phyloP scores from a whole-genome alignment of 1,140 invertebrate species.

The Neocloeon triangulifer region DNA sequence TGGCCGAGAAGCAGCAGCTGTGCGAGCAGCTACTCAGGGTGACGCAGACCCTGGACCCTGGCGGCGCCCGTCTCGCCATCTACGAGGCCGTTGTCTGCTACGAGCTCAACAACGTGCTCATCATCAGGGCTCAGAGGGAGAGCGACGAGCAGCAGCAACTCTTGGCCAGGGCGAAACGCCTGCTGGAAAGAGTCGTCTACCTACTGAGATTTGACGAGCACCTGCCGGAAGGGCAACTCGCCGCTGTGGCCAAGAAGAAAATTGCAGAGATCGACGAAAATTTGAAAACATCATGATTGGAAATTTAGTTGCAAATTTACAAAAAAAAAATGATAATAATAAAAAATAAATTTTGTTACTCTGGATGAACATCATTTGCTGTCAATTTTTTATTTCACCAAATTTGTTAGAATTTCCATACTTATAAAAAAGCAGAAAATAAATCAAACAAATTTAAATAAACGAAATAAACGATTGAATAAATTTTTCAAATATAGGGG shows the following conservation, averaged over 20 bases:
- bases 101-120: slow-evolving; percentile 33
- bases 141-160: background rate
- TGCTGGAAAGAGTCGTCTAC: slow-evolving; percentile 14
- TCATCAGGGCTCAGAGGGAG: slow-evolving; percentile 14
- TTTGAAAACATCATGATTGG: too few relatives aligned
- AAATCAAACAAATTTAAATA: too few relatives aligned
- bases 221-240: background rate
- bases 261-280: too few relatives aligned
- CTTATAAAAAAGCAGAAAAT: too few relatives aligned
- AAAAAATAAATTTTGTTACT: too few relatives aligned
- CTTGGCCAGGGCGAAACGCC: slow-evolving; percentile 9
- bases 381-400: too few relatives aligned
- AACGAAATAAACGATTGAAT: too few relatives aligned
- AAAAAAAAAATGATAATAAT: too few relatives aligned
- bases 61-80: slow-evolving; percentile 37
- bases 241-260: background rate
- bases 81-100: slow-evolving; percentile 46
- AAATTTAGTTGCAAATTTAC: too few relatives aligned
- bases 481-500: too few relatives aligned
- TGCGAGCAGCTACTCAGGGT: slow-evolving; percentile 39
- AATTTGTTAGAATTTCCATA: too few relatives aligned
- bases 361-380: too few relatives aligned
- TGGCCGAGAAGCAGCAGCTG: slow-evolving; percentile 20
- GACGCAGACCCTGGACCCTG: slow-evolving; percentile 39
- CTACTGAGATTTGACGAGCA: slow-evolving; percentile 13